Base-by-base conservation (phyloP, 2,113 vertebrate genomes). In the Mola mola region DNA sequence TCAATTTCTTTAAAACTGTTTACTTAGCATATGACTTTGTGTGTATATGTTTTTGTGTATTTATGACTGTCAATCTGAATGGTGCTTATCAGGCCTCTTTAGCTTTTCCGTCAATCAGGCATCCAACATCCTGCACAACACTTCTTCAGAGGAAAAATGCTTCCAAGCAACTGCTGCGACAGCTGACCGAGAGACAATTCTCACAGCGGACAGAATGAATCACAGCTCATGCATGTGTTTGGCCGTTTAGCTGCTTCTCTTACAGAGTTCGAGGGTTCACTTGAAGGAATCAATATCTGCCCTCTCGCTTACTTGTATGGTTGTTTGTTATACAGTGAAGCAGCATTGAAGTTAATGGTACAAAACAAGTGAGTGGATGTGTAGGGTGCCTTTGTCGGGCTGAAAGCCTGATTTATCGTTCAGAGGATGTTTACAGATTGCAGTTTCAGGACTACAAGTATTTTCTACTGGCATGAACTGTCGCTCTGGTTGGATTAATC, bases 81-180 rank as follows among this genome's bases (percentile, higher is more conserved):
- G 33, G 28, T 36, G 49, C 37, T 78, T 28, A 77, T 72, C 64
- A 66, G 48, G 64, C 66, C 46, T 66, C 48, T 74, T 65, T 72
- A 5, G 72, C 65, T 71, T 64, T 25, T 13, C 41, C 40, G 69
- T 84, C 83, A 72, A 49, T 88, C 82, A 85, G 29, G 29, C 21
- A 16, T 12, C 38, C 64, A 36, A 29, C 2, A 9, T n/a, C n/a
- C 43, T 20, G 51, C 26, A 41, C 56, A 20, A 22, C 22, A 59
- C 44, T 51, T 84, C 71, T 73, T 48, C 8, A 11, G 60, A 49
- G 15, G 40, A 11, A 67, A 72, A 33, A 48, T 36, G 63, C 76
- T 65, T 71, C 61, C 28, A 50, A 65, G 64, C 55, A 81, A 75
- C 66, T 22, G 60, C 58, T 48, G 43, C 46, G 43, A 68, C 11